Evolutionary conservation across 2,797 vertebrate species (phyloP), one percentile per base, ranked within the genome.

Genomic region (Crypturellus tataupa): DNA sequence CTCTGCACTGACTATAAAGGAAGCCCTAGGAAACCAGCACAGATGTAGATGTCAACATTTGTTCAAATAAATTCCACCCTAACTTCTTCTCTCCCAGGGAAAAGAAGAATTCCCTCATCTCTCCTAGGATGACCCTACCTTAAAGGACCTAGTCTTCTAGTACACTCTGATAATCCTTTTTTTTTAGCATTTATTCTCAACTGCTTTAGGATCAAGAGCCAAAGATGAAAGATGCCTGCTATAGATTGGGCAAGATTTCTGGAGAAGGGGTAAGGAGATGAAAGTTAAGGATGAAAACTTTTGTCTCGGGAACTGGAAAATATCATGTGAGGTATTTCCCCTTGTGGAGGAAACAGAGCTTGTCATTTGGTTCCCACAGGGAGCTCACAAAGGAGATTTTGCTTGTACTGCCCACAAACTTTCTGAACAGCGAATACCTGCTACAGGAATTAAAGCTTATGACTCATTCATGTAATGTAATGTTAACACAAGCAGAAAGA

Each of bases 321-420:
- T 85, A 81, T 58, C 60, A 90, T 13, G 16, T n/a, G 35, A 53
- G 44, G 55, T 88, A 89, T 89, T 92, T 96, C 33, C 18, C 71
- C 89, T 93, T 86, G 77, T 86, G 60, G 82, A 96, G 95, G 95
- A 88, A 91, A 96, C 77, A 88, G 91, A 87, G 16, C 33, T 92
- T 92, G 85, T 90, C 63, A 58, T 86, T 94, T 84, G 40, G 53
- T 71, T 95, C 94, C 93, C 82, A 87, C 93, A 84, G 92, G 90
- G 92, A 95, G 37, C 33, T 91, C 85, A 93, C 87, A 95, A 97
- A 96, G 93, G 55, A 93, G 91, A 94, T 95, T 96, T 92, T 76
- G 91, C 80, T 94, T 84, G 85, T 90, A 88, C 95, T 87, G 87
- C 85, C 94, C 1, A 10, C 73, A 94, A 92, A 94, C 92, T 94